A percentile compares a stretch with the other conserved stretches of the same genome.
Conservation (phyloP, 2,113 vertebrate genomes). For the Platichthys flesus region DNA sequence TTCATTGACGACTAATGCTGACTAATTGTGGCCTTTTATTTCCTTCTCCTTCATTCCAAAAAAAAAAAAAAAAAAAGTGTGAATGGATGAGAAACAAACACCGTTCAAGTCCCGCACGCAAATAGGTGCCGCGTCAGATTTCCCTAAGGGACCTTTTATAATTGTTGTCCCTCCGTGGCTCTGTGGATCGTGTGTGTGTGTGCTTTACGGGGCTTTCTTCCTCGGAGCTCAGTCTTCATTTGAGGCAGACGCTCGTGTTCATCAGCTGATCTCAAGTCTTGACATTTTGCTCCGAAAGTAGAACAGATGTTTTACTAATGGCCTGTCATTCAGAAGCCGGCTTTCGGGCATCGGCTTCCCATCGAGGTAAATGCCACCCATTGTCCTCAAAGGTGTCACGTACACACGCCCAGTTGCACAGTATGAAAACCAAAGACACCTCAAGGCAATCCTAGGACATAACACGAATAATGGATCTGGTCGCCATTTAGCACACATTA, state of each 20-base stretch:
- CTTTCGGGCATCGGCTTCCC: slow-evolving; percentile 36
- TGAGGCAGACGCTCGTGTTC: slow-evolving; percentile 29
- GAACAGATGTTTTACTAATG: slow-evolving; percentile 54
- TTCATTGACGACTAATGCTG: slow-evolving; percentile 78
- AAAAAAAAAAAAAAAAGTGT: slow-evolving; percentile 30
- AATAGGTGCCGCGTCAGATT: slow-evolving; percentile 14
- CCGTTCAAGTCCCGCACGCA: slow-evolving; percentile 12
- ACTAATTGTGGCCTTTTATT: slow-evolving; percentile 75
- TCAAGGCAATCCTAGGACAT: background rate
- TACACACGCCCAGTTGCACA: background rate
- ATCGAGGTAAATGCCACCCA: slow-evolving; percentile 42
- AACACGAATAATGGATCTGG: background rate
- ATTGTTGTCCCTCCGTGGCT: slow-evolving; percentile 1
- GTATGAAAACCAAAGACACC: slow-evolving; percentile 4
- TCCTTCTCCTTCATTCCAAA: slow-evolving; percentile 23
- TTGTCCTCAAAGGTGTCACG: background rate
- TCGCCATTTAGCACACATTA: background rate
- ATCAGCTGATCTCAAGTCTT: slow-evolving; percentile 50
- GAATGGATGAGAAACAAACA: slow-evolving; percentile 33
- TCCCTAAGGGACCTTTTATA: background rate
- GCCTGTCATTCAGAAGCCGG: slow-evolving; percentile 51
- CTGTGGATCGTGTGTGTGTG: slow-evolving; percentile 3
- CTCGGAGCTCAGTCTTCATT: slow-evolving; percentile 32
- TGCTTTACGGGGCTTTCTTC: slow-evolving; percentile 4
- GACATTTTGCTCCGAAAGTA: slow-evolving; percentile 42